Percentiles rank a stretch among this genome's conserved stretches.
Evolutionary conservation across 2,888 invertebrate genomes (phyloP).

Genomic region (Uropetala carovei): DNA sequence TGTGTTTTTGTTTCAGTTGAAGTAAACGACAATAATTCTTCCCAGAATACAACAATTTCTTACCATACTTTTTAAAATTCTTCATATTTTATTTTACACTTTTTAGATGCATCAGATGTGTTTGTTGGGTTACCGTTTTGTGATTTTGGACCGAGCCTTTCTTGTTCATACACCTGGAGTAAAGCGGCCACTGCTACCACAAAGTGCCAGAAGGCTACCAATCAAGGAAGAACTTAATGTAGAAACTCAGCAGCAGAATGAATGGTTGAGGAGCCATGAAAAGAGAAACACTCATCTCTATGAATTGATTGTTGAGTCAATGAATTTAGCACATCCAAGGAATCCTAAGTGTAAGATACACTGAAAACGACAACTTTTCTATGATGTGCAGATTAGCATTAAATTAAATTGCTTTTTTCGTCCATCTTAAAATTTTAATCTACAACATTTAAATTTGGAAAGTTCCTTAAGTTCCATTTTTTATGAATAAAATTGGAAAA

Average conservation of each 20-base stretch:
- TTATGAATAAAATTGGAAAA: no score
- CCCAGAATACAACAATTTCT: background rate
- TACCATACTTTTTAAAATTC: background rate
- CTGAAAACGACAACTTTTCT: background rate
- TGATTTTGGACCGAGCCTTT: slow-evolving; percentile 85
- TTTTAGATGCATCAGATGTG: slow-evolving; percentile 87
- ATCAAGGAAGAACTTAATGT: slow-evolving; percentile 11
- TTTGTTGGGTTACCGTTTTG: slow-evolving; percentile 83
- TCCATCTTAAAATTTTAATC: no score
- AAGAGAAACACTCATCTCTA: slow-evolving; percentile 61
- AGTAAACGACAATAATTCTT: background rate
- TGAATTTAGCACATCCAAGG: slow-evolving; percentile 45
- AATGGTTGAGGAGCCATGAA: slow-evolving; percentile 58
- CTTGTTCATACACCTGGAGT: slow-evolving; percentile 84
- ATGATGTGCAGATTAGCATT: background rate
- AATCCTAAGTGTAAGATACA: slow-evolving; percentile 51
- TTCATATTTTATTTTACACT: background rate
- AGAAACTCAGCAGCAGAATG: background rate
- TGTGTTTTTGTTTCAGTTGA: no score
- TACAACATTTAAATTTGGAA: no score
- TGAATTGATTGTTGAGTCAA: slow-evolving; percentile 50
- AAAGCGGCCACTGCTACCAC: slow-evolving; percentile 73
- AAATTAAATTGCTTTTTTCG: no score
- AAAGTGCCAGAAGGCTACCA: background rate
- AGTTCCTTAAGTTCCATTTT: no score